Conservation (phyloP, 1,140 invertebrate genomes). For the Caerostris darwini region DNA sequence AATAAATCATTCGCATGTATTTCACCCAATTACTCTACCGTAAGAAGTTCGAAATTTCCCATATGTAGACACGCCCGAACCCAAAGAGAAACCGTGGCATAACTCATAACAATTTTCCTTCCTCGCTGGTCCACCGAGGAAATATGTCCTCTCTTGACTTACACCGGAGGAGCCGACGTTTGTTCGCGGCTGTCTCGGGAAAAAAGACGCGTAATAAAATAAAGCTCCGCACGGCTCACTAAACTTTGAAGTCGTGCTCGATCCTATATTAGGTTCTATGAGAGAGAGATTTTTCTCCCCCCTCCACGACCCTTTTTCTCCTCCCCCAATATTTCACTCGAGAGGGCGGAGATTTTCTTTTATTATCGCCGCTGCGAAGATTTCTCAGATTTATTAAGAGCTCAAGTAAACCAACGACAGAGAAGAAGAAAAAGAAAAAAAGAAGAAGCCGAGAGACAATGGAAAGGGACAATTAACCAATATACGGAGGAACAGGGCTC, state of each 20-base stretch:
- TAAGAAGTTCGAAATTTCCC: too few relatives aligned
- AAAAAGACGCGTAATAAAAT: slow-evolving; percentile 45
- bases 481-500: slow-evolving; percentile 8
- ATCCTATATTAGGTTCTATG: slow-evolving; percentile 40
- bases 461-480: slow-evolving; percentile 59
- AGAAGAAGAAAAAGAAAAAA: not conserved
- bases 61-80: not conserved
- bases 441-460: not conserved
- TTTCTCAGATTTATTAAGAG: slow-evolving; percentile 47
- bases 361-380: slow-evolving; percentile 31
- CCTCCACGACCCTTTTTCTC: not conserved
- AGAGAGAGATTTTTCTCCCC: not conserved
- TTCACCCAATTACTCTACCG: too few relatives aligned
- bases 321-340: not conserved
- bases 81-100: not conserved
- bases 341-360: not conserved
- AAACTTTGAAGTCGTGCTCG: slow-evolving; percentile 43
- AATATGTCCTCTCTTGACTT: not conserved
- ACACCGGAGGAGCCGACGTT: not conserved
- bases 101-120: not conserved
- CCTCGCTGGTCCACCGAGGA: not conserved
- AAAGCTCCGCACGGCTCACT: slow-evolving; percentile 32
- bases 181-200: not conserved
- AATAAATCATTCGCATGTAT: too few relatives aligned
- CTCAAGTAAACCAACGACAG: not conserved